Percentiles rank a stretch among this genome's conserved stretches.
phyloP scores from a whole-genome alignment of 2,888 invertebrate species.

The Lasioglossum villosulum region DNA sequence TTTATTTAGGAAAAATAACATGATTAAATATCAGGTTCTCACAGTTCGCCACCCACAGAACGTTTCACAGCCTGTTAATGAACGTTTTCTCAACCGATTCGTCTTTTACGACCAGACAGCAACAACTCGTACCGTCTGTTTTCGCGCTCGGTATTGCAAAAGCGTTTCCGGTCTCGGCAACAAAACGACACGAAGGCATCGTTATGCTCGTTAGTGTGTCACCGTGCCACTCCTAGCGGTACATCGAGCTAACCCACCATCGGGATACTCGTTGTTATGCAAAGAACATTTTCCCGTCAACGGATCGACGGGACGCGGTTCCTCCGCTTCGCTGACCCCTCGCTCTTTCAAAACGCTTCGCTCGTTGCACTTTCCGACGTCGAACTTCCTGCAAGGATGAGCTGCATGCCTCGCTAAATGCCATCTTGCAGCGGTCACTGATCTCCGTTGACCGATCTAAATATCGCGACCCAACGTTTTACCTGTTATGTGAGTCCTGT shows the following conservation, averaged over 20 bases:
- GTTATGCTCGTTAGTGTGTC: conserved; percentile 72
- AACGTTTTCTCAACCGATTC: neutral
- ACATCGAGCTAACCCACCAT: conserved; percentile 40
- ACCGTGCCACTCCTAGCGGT: conserved; percentile 72
- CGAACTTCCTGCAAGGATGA: conserved; percentile 41
- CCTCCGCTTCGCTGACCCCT: conserved; percentile 16
- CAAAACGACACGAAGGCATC: conserved; percentile 46
- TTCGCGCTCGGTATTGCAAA: conserved; percentile 24
- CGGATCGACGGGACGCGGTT: conserved; percentile 45
- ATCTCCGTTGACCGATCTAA: conserved; percentile 1
- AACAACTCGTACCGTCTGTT: conserved; percentile 8
- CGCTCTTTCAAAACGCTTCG: neutral
- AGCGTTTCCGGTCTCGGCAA: conserved; percentile 55
- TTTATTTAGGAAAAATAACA: neutral
- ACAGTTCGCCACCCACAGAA: neutral
- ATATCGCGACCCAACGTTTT: neutral
- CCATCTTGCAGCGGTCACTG: conserved; percentile 22
- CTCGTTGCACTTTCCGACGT: conserved; percentile 37
- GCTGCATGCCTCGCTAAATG: conserved; percentile 39
- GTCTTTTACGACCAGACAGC: neutral
- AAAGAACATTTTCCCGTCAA: conserved; percentile 63
- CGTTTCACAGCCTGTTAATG: neutral
- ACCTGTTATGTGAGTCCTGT: neutral
- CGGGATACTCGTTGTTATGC: conserved; percentile 65
- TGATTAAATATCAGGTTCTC: neutral